Percentiles rank a stretch among this genome's conserved stretches.
Conservation (phyloP, 2,888 invertebrate species). For the Microplitis deprimator region DNA sequence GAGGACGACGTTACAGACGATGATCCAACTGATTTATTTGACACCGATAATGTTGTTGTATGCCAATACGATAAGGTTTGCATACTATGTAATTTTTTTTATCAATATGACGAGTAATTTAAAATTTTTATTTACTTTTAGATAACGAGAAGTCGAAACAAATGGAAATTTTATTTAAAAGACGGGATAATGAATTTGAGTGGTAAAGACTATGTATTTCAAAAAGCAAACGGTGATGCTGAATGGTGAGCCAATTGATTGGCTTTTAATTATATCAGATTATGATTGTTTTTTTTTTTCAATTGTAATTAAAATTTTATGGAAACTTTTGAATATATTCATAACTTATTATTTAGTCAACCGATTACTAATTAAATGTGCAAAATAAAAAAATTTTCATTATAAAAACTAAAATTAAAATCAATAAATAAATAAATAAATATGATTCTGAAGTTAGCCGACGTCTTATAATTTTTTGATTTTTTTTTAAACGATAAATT, state of each 20-base stretch:
- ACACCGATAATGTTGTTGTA: slow-evolving; percentile 99
- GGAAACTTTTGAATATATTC: not conserved
- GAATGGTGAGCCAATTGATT: slow-evolving; percentile 85
- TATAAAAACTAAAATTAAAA: not conserved
- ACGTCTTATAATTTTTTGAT: no score
- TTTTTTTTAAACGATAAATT: no score
- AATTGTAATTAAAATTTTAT: not conserved
- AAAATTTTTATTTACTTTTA: slow-evolving; percentile 67
- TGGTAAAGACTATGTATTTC: slow-evolving; percentile 98
- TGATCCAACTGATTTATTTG: slow-evolving; percentile 94
- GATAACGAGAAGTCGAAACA: slow-evolving; percentile 97
- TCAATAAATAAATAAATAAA: slow-evolving; percentile 1
- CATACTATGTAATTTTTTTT: slow-evolving; percentile 26
- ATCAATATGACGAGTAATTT: slow-evolving; percentile 26
- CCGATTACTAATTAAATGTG: slow-evolving; percentile 17
- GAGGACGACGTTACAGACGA: slow-evolving; percentile 98
- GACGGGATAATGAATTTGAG: slow-evolving; percentile 99
- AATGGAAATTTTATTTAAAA: slow-evolving; percentile 99
- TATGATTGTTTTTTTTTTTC: not conserved
- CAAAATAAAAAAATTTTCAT: not conserved
- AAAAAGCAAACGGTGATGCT: slow-evolving; percentile 98
- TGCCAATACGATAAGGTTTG: slow-evolving; percentile 98
- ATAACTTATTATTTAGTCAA: not conserved
- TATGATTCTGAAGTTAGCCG: no score
- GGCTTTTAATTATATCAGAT: not conserved